These are phyloP conservation scores for Laothoe populi DNA, from an alignment of 2,888 invertebrate genomes.

Conservation along the genomic window DNA sequence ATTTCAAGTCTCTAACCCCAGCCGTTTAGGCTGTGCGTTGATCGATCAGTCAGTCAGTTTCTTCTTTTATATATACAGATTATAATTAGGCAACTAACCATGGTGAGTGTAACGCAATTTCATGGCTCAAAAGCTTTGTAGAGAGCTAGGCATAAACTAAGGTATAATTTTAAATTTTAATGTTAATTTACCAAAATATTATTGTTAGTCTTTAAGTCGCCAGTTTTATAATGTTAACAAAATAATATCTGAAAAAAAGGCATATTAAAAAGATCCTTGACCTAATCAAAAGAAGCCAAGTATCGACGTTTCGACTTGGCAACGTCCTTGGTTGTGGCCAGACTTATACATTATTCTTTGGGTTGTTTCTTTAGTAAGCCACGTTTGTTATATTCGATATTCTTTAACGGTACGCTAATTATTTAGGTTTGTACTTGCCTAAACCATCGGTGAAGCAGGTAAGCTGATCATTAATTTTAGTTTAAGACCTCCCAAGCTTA, in stretches of 20 bases:
- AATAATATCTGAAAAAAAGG: background rate
- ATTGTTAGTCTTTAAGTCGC: background rate
- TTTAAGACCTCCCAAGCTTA: conserved; percentile 15
- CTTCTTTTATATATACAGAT: too few relatives aligned
- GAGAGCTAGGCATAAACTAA: too few relatives aligned
- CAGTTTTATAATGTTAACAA: background rate
- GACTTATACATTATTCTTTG: background rate
- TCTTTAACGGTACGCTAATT: background rate
- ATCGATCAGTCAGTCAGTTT: too few relatives aligned
- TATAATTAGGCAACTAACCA: too few relatives aligned
- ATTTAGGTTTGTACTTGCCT: background rate
- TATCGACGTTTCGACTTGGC: conserved; percentile 8
- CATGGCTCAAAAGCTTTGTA: too few relatives aligned
- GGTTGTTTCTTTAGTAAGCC: background rate
- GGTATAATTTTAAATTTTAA: too few relatives aligned
- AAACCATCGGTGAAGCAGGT: background rate
- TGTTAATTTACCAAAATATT: background rate
- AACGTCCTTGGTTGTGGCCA: background rate
- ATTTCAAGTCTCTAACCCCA: too few relatives aligned
- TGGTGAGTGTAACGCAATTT: too few relatives aligned
- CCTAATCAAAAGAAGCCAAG: conserved; percentile 13
- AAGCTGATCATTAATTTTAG: conserved; percentile 12
- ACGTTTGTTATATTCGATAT: background rate
- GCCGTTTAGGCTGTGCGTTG: too few relatives aligned
- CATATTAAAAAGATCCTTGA: conserved; percentile 10